Evolutionary conservation across 2,888 invertebrate species (phyloP).

Genomic region (Meliscaeva auricollis): DNA sequence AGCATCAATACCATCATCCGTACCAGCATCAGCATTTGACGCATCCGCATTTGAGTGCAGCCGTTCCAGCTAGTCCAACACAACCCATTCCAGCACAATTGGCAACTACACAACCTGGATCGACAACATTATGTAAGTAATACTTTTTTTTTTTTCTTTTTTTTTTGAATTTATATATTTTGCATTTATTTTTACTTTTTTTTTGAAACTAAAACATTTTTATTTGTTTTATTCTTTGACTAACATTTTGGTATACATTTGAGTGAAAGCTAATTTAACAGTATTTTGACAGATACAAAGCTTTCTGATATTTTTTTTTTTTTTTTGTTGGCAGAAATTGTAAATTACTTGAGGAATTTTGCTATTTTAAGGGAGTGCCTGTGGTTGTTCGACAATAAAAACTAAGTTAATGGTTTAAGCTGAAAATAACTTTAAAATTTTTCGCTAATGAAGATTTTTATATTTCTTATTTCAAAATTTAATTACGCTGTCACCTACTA

Average conservation of each 20-base stretch:
- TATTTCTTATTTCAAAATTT: neutral
- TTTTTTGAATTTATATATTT: neutral
- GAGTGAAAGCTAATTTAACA: slow-evolving; percentile 35
- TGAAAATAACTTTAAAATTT: neutral
- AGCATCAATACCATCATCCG: slow-evolving; percentile 76
- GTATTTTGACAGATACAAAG: neutral
- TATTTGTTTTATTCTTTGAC: neutral
- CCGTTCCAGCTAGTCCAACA: slow-evolving; percentile 84
- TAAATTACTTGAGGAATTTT: slow-evolving; percentile 16
- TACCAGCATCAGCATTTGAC: slow-evolving; percentile 72
- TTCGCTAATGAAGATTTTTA: neutral
- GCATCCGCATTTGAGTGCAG: slow-evolving; percentile 75
- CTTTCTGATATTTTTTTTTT: neutral
- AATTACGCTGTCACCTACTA: slow-evolving; percentile 62
- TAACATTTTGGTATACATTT: slow-evolving; percentile 9
- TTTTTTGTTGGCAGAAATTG: slow-evolving; percentile 3
- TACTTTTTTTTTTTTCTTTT: slow-evolving; percentile 1
- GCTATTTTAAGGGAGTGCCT: slow-evolving; percentile 4
- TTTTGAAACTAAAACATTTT: neutral
- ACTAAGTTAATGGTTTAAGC: neutral
- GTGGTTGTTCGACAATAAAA: neutral
- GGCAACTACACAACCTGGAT: slow-evolving; percentile 81
- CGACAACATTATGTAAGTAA: slow-evolving; percentile 83
- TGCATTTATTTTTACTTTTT: neutral
- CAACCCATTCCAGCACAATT: slow-evolving; percentile 78